Conservation (phyloP, 2,797 vertebrate species). For the Pitangus sulphuratus region DNA sequence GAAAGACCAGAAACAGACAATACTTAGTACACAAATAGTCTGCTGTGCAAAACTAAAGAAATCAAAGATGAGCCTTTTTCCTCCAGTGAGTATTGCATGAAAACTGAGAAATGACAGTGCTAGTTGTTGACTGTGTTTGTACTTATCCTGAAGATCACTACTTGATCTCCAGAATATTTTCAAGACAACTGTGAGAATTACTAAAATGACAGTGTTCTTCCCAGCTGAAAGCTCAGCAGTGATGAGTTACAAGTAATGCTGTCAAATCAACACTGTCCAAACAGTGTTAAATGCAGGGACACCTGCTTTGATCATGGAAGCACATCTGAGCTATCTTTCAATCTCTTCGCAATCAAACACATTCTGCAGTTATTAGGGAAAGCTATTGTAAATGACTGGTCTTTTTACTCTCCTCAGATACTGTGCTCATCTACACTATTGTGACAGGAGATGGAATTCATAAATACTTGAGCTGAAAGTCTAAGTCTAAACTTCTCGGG, state of each 20-base stretch:
- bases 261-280: neutral
- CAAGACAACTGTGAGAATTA: neutral
- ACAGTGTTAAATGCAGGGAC: neutral
- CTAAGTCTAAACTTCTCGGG: neutral
- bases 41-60: neutral
- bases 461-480: neutral
- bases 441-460: neutral
- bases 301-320: neutral
- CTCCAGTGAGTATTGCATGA: neutral
- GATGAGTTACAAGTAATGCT: neutral
- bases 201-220: neutral
- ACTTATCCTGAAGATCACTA: neutral
- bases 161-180: neutral
- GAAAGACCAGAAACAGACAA: conserved; percentile 32
- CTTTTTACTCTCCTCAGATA: neutral
- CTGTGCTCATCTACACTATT: neutral
- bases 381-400: neutral
- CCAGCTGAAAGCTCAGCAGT: neutral
- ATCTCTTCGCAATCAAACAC: neutral
- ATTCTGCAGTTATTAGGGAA: neutral
- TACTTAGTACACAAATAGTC: conserved; percentile 1
- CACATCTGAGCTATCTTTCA: neutral
- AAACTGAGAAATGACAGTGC: neutral
- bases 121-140: neutral
- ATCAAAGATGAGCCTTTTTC: neutral